Percentiles rank a stretch among this genome's conserved stretches.
These are phyloP conservation scores for Sciurus niger DNA, from an alignment of 2,113 vertebrate genomes.

Conservation along the genomic window DNA sequence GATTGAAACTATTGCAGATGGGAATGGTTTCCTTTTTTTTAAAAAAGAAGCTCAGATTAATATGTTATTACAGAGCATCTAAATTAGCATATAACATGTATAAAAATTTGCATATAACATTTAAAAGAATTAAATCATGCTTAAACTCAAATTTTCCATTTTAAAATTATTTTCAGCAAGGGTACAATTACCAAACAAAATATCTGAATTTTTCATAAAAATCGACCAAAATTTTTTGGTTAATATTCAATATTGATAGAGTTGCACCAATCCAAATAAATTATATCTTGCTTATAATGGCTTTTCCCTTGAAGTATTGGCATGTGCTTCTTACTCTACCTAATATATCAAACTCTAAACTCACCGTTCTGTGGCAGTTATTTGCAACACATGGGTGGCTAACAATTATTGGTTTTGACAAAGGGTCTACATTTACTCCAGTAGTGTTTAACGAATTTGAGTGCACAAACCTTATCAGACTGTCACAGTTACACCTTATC, in stretches of 20 bases:
- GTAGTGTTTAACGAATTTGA: not conserved
- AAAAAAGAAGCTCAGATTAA: not conserved
- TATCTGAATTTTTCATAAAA: not conserved
- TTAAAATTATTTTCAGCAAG: not conserved
- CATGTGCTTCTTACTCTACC: not conserved
- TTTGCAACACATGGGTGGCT: not conserved
- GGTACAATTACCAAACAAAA: not conserved
- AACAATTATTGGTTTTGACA: constrained; percentile 30
- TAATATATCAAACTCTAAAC: not conserved
- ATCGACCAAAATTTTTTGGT: not conserved
- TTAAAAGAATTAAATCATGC: not conserved
- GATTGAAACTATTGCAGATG: not conserved
- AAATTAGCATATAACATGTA: not conserved
- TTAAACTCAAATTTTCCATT: not conserved
- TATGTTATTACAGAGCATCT: not conserved
- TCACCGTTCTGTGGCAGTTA: constrained; percentile 3
- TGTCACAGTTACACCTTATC: not conserved
- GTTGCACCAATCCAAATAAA: not conserved
- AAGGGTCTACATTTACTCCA: not conserved
- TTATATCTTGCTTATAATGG: not conserved
- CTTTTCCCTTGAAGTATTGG: not conserved
- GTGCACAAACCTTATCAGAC: not conserved
- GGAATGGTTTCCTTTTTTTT: not conserved
- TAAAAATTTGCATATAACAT: not conserved
- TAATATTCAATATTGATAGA: not conserved